phyloP scores from a whole-genome alignment of 2,888 invertebrate genomes.

The Stratiomys singularior region DNA sequence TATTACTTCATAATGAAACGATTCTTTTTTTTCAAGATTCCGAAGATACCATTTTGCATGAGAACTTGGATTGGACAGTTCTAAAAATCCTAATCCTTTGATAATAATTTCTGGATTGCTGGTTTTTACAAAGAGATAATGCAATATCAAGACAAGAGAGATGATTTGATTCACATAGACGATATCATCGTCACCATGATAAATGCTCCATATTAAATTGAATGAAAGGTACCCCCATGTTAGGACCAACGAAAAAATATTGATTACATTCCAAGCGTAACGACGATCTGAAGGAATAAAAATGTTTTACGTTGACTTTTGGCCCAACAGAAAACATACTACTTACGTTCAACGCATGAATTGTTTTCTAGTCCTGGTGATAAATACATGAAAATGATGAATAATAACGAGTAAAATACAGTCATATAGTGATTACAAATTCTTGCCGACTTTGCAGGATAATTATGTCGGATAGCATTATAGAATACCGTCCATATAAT shows the following conservation, averaged over 20 bases:
- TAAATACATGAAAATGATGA: background rate
- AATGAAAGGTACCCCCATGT: background rate
- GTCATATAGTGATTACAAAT: background rate
- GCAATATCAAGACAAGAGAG: background rate
- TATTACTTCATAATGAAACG: background rate
- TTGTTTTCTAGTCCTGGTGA: background rate
- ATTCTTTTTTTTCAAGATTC: background rate
- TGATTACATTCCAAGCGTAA: background rate
- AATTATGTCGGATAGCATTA: background rate
- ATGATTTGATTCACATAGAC: background rate
- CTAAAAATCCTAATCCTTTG: background rate
- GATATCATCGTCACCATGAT: background rate
- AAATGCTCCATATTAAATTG: background rate
- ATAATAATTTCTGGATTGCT: background rate
- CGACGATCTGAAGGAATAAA: background rate
- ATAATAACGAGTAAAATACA: background rate
- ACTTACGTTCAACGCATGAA: background rate
- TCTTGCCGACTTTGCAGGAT: background rate
- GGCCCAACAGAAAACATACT: background rate
- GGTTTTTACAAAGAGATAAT: background rate
- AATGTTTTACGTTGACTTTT: too few relatives aligned
- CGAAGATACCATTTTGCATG: background rate
- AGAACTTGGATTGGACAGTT: background rate
- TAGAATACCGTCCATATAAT: background rate
- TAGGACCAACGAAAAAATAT: background rate